Evolutionary conservation across 2,888 invertebrate species (phyloP).

Genomic region (Rutpela maculata): DNA sequence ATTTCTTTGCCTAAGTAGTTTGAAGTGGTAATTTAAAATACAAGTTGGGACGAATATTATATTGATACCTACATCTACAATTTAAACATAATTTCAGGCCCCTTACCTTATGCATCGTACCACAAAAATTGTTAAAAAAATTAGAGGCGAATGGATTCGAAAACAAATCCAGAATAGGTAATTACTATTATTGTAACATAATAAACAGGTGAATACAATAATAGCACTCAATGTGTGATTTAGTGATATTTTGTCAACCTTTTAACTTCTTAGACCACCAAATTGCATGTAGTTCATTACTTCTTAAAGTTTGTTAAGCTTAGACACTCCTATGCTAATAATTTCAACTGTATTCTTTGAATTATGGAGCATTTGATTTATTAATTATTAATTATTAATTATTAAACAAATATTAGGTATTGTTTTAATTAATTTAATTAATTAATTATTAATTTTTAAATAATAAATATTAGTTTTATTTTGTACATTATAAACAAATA

Average conservation of each 20-base stretch:
- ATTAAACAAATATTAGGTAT: not conserved
- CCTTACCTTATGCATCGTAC: conserved; percentile 96
- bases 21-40: no score
- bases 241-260: conserved; percentile 68
- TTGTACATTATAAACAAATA: no score
- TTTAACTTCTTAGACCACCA: conserved; percentile 44
- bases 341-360: conserved; percentile 9
- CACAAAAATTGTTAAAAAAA: conserved; percentile 98
- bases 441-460: no score
- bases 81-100: no score
- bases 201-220: conserved; percentile 83
- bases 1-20: no score
- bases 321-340: conserved; percentile 45
- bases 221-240: no score
- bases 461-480: conserved; percentile 2
- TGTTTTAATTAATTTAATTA: conserved; percentile 16
- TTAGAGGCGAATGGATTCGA: conserved; percentile 93
- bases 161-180: conserved; percentile 96
- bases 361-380: conserved; percentile 2
- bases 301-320: conserved; percentile 33
- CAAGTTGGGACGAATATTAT: no score
- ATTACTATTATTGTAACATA: conserved; percentile 93
- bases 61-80: not conserved
- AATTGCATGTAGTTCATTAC: conserved; percentile 38
- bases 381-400: conserved; percentile 19